Conservation (phyloP, 2,797 vertebrate genomes). For the Vireo griseus region DNA sequence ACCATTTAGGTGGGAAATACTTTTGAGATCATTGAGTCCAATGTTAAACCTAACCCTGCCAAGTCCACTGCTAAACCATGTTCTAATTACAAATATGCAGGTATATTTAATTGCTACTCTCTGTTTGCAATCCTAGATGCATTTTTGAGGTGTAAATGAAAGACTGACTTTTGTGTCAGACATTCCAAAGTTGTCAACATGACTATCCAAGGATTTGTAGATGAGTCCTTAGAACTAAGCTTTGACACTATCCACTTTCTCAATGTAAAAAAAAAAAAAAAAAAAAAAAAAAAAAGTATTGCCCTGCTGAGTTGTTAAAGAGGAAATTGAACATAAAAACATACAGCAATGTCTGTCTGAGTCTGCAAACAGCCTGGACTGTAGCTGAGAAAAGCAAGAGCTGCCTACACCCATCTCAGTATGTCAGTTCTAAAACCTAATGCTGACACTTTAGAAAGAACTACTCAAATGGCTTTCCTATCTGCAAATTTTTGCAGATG, state of each 20-base stretch:
- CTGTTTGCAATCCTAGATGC: background rate
- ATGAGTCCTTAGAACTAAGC: background rate
- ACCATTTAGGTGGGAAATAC: background rate
- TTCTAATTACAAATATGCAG: background rate
- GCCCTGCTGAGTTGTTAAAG: background rate
- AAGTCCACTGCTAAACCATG: background rate
- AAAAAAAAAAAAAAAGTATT: background rate
- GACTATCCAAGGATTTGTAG: background rate
- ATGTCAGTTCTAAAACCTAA: constrained; percentile 13
- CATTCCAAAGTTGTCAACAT: background rate
- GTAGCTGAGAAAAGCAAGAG: background rate
- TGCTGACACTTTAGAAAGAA: constrained; percentile 24
- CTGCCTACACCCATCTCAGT: background rate
- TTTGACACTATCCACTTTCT: background rate
- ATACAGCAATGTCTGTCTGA: background rate
- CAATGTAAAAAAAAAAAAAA: background rate
- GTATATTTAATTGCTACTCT: background rate
- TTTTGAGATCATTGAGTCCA: background rate
- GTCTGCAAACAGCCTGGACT: background rate
- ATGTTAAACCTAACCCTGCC: background rate
- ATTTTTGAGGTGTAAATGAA: background rate
- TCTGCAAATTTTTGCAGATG: constrained; percentile 41
- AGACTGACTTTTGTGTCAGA: background rate
- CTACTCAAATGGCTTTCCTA: background rate
- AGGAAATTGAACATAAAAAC: background rate